Evolutionary conservation across 2,888 invertebrate genomes (phyloP), one percentile per base, ranked within the genome.

Genomic region (Notodonta dromedarius): DNA sequence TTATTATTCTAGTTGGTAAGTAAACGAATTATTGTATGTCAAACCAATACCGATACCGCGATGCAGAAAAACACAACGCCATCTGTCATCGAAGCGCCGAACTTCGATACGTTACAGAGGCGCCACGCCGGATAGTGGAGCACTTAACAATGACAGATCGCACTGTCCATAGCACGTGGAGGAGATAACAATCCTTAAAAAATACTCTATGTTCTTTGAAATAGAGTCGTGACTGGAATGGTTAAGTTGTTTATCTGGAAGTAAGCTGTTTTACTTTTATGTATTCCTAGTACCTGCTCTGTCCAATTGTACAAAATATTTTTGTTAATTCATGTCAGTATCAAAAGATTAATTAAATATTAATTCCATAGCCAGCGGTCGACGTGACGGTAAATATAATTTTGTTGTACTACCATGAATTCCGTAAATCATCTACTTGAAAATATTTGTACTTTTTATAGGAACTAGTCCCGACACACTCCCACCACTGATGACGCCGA

Each of bases 21-120:
- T 5, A 4, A 51, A 51, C 13, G 16, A 56, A 56, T 2, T 44
- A 42, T 16, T 48, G 14, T 16, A 44, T 16, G 39, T 56, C 42
- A 60, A 60, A 56, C 42, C 52, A 11, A 7, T 56, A n/a, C 46
- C 40, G 60, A 61, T 59, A 67, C 63, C 63, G 67, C 61, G 54
- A 55, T 46, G n/a, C 40, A 32, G 39, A 51, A 39, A 54, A 55
- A 46, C n/a, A 56, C 56, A 40, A 52, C 61, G 59, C 63, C 69
- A 71, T 69, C 68, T 71, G 53, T 69, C 71, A 69, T 69, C 56
- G 16, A 60, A 63, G 60, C 58, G 60, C 67, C 57, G 57, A 69
- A 67, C 63, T 56, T 59, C 67, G 67, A 70, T 70, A 62, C 59
- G 55, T 67, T 69, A 60, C 68, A 60, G 61, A 56, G 57, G 63